Conservation (phyloP, 2,113 vertebrate genomes). For the Silurus asotus region DNA sequence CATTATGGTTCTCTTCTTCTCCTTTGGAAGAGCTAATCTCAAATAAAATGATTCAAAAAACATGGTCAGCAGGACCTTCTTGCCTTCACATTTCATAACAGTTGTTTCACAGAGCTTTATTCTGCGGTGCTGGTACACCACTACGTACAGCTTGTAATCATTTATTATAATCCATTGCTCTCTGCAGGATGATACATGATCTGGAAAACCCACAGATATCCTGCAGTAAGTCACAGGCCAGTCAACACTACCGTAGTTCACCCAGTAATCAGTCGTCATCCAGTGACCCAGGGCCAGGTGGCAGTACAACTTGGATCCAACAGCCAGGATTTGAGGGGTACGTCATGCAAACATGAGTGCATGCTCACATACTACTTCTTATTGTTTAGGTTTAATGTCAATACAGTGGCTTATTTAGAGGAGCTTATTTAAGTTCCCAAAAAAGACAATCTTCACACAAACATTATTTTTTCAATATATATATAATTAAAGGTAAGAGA, state of each 20-base stretch:
- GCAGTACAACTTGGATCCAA: constrained; percentile 88
- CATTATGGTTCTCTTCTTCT: too few species aligned
- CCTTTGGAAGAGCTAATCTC: too few species aligned
- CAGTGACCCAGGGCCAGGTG: constrained; percentile 90
- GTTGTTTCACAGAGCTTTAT: not conserved
- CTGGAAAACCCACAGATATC: constrained; percentile 63
- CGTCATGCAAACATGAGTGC: not conserved
- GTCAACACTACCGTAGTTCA: constrained; percentile 86
- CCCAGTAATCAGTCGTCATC: constrained; percentile 97
- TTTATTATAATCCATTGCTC: not conserved
- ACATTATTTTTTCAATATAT: not conserved
- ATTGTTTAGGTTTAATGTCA: not conserved
- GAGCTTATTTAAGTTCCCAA: not conserved
- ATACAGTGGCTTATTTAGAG: not conserved
- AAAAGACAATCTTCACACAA: not conserved
- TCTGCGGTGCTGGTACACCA: not conserved
- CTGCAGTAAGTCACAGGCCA: constrained; percentile 69
- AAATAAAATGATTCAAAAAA: too few species aligned
- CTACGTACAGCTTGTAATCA: not conserved
- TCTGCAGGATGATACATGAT: constrained; percentile 59
- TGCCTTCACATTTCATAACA: too few species aligned
- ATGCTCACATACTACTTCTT: not conserved
- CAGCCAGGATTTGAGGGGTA: constrained; percentile 92
- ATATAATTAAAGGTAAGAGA: not conserved
- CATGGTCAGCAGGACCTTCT: too few species aligned